phyloP scores from a whole-genome alignment of 2,888 invertebrate genomes.

The Drosophila austrosaltans region DNA sequence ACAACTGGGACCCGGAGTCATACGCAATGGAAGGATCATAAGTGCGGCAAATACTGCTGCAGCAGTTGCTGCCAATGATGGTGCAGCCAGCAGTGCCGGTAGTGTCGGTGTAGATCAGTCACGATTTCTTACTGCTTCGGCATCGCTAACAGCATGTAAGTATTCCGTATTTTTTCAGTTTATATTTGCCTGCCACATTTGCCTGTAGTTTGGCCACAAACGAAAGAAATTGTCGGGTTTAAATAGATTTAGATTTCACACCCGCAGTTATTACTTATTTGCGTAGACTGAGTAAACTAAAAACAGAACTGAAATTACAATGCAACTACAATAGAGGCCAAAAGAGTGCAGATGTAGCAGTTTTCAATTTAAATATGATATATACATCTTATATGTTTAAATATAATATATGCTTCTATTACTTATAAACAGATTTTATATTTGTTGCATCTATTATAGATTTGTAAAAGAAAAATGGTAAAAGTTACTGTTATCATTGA shows the following conservation, averaged over 20 bases:
- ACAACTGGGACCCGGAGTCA: conserved; percentile 51
- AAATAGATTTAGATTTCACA: conserved; percentile 54
- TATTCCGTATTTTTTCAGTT: conserved; percentile 30
- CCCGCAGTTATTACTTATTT: conserved; percentile 57
- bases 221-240: conserved; percentile 28
- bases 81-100: conserved; percentile 14
- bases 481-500: too few species aligned
- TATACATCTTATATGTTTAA: too few species aligned
- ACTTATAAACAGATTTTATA: too few species aligned
- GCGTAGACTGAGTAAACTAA: conserved; percentile 71
- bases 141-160: conserved; percentile 90
- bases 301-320: conserved; percentile 8
- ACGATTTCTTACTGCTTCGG: conserved; percentile 86
- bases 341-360: conserved; percentile 26
- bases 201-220: conserved; percentile 46
- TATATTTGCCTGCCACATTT: conserved; percentile 31
- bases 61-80: conserved; percentile 57
- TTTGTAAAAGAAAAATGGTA: background rate
- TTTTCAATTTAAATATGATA: too few species aligned
- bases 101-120: conserved; percentile 48
- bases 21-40: conserved; percentile 77
- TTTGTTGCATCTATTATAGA: background rate
- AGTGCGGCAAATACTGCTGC: conserved; percentile 65
- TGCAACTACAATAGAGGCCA: conserved; percentile 31
- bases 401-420: too few species aligned